phyloP scores from a whole-genome alignment of 2,888 invertebrate genomes.

The Plagiodera versicolora region DNA sequence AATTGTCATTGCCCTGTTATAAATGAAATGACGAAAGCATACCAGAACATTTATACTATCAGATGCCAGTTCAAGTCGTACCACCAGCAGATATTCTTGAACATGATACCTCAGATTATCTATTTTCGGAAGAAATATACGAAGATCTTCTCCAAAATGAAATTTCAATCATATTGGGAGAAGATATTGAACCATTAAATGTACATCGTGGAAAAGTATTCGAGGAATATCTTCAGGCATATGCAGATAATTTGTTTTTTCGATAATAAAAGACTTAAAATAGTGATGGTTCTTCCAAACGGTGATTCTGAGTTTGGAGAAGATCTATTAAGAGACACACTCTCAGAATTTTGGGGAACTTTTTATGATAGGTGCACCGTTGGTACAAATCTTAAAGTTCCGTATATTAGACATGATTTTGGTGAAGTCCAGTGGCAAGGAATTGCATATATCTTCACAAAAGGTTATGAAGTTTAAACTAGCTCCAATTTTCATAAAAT shows the following conservation, averaged over 20 bases:
- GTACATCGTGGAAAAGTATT: constrained; percentile 2
- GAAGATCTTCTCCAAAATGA: constrained; percentile 1
- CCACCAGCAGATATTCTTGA: background rate
- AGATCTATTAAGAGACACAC: constrained; percentile 1
- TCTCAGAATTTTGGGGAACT: constrained; percentile 5
- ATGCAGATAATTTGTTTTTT: background rate
- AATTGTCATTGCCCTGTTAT: background rate
- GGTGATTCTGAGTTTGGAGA: background rate
- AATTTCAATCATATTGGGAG: background rate
- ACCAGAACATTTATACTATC: background rate
- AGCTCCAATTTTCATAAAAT: constrained; percentile 14
- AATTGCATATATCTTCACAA: constrained; percentile 12
- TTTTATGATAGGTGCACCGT: constrained; percentile 3
- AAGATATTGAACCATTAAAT: background rate
- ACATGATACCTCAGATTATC: background rate
- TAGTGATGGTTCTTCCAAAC: background rate
- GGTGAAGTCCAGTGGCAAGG: constrained; percentile 11
- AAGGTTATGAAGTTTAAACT: constrained; percentile 9
- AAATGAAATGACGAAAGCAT: background rate
- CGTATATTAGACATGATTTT: constrained; percentile 5
- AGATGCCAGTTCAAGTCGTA: background rate
- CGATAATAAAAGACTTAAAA: background rate
- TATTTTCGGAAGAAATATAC: background rate
- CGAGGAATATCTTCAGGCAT: constrained; percentile 1
- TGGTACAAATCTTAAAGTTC: background rate